Conservation (phyloP, 2,113 vertebrate genomes). For the Cercocebus atys region DNA sequence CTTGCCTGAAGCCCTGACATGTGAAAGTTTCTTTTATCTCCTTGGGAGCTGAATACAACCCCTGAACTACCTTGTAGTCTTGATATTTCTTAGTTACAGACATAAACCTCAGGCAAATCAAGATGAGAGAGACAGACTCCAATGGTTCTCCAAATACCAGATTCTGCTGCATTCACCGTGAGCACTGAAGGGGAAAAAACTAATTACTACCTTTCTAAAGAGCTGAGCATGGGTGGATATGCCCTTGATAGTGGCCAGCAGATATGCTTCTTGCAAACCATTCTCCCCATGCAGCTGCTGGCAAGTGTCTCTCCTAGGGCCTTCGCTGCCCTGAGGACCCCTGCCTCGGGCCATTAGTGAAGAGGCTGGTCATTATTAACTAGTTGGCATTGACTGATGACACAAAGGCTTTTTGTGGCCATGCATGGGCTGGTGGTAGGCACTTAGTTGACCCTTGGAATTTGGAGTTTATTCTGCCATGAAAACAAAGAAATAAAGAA, state of each 20-base stretch:
- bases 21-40: constrained; percentile 12
- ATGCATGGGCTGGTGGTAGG: constrained; percentile 67
- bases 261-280: not conserved
- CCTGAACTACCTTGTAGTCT: not conserved
- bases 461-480: constrained; percentile 84
- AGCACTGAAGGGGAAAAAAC: constrained; percentile 36
- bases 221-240: not conserved
- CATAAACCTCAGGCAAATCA: constrained; percentile 7
- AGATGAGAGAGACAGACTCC: constrained; percentile 45
- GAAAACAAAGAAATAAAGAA: constrained; percentile 81
- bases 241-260: constrained; percentile 36
- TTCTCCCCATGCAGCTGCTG: not conserved
- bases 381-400: constrained; percentile 85
- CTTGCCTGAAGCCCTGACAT: not conserved
- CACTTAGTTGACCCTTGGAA: constrained; percentile 81
- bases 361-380: constrained; percentile 77
- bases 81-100: constrained; percentile 50
- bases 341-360: constrained; percentile 76
- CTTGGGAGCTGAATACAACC: not conserved
- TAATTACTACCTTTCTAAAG: constrained; percentile 37
- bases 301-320: constrained; percentile 21
- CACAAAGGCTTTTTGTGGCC: constrained; percentile 8
- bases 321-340: not conserved
- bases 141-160: constrained; percentile 63
- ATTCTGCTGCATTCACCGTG: constrained; percentile 11